Base-by-base conservation (phyloP, 2,888 invertebrate genomes). In the Netelia fuscicornis region DNA sequence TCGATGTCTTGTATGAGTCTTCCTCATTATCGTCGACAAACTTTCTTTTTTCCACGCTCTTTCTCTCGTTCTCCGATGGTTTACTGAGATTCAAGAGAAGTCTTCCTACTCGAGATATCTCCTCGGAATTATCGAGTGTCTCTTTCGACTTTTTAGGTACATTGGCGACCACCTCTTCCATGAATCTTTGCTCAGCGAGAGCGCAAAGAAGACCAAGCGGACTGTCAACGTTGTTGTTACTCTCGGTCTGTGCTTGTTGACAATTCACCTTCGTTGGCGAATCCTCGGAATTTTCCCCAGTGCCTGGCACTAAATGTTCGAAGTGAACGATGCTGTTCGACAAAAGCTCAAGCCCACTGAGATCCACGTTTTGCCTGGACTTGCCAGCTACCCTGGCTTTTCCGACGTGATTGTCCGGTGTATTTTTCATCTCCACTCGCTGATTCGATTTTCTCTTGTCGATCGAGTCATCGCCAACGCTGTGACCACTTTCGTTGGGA, bases 281-380 rank as follows among this genome's bases (percentile, higher is more conserved):
- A 68, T 95, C 95, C 2, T 95, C 94, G 1, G 90, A 88, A 54
- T 93, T 93, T 92, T 17, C 95, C 37, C 54, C 93, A 60, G 94
- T 86, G 88, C 91, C 89, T 11, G 94, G 92, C 68, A 91, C 91
- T 44, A 94, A 90, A 75, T 95, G 95, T 90, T 97, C 97, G 88
- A 97, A 96, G 89, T 97, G 97, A 79, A 97, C 97, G 83, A 98
- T 97, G 91, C 98, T 98, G 90, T 98, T 98, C 0, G 98, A 98
- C 30, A 98, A 93, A 58, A 98, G 93, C 92, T 98, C 97, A 48
- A 98, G 94, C 0, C 98, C 98, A 88, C 97, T 97, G 8, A 97
- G 94, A 91, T 98, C 97, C 0, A 97, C 96, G 10, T 87, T 86
- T 1, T 89, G 81, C 62, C 89, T 90, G 6, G 87, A 70, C 54